Evolutionary conservation across 2,113 vertebrate species (phyloP).

Genomic region (Serilophus lunatus): DNA sequence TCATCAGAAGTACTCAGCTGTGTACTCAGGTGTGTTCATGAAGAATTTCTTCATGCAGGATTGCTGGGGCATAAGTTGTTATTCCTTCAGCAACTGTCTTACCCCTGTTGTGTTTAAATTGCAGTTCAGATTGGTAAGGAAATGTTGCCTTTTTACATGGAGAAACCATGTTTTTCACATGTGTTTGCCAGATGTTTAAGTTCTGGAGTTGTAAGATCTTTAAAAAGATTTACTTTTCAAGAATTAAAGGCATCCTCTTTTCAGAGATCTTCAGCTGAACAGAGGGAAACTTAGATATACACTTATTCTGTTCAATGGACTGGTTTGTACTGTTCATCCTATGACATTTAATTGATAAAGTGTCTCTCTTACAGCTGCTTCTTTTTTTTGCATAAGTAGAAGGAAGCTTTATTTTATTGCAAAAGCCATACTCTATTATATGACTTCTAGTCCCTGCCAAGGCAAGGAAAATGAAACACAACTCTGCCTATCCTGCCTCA

Average conservation of each 20-base stretch:
- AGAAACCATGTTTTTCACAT: background rate
- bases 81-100: background rate
- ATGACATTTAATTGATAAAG: background rate
- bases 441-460: background rate
- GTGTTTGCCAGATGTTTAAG: background rate
- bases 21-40: background rate
- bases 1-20: background rate
- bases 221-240: background rate
- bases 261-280: background rate
- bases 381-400: background rate
- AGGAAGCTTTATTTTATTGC: background rate
- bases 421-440: background rate
- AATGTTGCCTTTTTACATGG: background rate
- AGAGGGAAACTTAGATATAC: background rate
- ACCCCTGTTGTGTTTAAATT: background rate
- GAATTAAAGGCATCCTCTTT: background rate
- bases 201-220: background rate
- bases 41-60: background rate
- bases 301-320: background rate
- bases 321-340: background rate
- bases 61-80: background rate
- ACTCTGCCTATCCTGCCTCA: background rate
- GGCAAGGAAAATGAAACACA: background rate
- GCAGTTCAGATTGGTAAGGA: background rate
- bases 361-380: background rate